These are phyloP conservation scores for Carcharodon carcharias DNA, from an alignment of 2,797 vertebrate species.

Conservation along the genomic window DNA sequence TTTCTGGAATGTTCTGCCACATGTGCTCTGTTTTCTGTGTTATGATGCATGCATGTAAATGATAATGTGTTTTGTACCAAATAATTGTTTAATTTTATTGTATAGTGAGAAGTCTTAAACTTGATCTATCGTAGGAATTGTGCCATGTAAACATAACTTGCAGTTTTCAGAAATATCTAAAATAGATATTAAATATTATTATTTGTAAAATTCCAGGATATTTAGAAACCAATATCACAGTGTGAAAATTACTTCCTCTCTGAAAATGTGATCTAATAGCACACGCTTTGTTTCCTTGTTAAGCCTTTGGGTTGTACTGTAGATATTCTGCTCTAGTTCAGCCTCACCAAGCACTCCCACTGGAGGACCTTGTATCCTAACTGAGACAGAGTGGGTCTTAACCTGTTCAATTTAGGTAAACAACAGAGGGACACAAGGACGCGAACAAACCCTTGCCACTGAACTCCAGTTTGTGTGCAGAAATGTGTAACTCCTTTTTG, in stretches of 20 bases:
- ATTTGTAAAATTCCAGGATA: too few relatives aligned
- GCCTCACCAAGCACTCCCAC: background rate
- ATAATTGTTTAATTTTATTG: background rate
- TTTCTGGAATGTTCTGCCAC: too few relatives aligned
- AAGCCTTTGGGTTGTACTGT: background rate
- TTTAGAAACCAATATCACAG: too few relatives aligned
- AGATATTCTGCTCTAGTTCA: background rate
- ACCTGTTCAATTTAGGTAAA: background rate
- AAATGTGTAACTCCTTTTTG: too few relatives aligned
- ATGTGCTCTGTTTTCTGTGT: background rate
- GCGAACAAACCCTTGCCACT: background rate
- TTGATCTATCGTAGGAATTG: too few relatives aligned
- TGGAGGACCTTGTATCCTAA: background rate
- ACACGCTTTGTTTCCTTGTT: background rate
- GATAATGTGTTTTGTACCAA: background rate
- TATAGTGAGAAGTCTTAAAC: background rate
- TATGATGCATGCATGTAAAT: background rate
- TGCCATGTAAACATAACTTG: too few relatives aligned
- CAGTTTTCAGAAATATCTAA: too few relatives aligned
- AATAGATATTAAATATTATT: too few relatives aligned
- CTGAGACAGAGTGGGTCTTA: background rate
- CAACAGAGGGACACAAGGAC: background rate
- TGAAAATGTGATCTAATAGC: background rate
- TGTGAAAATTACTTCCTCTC: background rate
- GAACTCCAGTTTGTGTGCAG: background rate